Evolutionary conservation across 2,113 vertebrate genomes (phyloP), one percentile per base, ranked within the genome.

Genomic region (Rhinopithecus roxellana): DNA sequence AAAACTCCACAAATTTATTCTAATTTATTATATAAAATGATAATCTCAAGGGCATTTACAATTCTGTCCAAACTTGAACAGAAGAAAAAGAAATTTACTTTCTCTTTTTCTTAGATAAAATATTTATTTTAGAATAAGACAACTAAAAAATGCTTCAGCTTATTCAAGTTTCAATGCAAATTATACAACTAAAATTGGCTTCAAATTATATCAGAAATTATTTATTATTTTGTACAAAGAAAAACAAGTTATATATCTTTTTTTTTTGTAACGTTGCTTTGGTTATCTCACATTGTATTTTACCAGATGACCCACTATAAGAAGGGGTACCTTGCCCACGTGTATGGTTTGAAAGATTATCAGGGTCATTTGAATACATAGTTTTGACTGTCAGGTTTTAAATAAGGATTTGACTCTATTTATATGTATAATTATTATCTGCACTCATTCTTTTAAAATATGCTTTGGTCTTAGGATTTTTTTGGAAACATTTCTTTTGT

Each of bases 201-300:
- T 79, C 40, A 57, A 48, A 88, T 72, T 93, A 84, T 38, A 50
- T 0, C 11, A 67, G 52, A 38, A 83, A 81, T 57, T 4, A 69
- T 70, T 88, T 67, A 45, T 59, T 83, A 92, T 50, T 69, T 67
- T 86, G 25, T 94, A 64, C 9, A 77, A 57, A 69, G 30, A 78
- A 89, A 0, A 18, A 22, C 3, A 75, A 88, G 8, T 4, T 40
- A 17, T 75, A 0, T 14, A 22, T 72, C 7, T 61, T 1, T 32
- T 10, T 35, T 35, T 64, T 59, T 59, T 0, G 61, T 64, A 64
- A 64, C 2, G 30, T 12, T 13, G 1, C 61, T 27, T 64, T 81
- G 8, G 1, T 4, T 57, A 2, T 22, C 20, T 50, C n/a, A 22
- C 48, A 27, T 61, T 95, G 8, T 27, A 3, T 92, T 75, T 72